Percentiles rank a stretch among this genome's conserved stretches.
Conservation (phyloP, 2,113 vertebrate genomes). For the Ceratotherium simum region DNA sequence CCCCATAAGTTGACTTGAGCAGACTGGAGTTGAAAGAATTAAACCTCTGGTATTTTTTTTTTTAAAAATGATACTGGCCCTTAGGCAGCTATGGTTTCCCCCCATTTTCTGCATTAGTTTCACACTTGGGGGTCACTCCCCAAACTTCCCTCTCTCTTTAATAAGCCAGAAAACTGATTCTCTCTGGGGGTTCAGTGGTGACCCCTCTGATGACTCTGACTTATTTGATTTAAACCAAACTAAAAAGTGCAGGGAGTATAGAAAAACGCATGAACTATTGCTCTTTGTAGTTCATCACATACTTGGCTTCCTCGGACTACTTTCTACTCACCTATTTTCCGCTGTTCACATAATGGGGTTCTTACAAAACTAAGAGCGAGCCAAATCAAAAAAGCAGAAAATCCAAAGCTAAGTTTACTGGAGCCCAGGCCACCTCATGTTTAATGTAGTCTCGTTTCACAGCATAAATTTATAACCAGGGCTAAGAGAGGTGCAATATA, state of each 20-base stretch:
- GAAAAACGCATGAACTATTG: background rate
- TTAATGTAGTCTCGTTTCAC: conserved; percentile 28
- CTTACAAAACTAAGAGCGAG: conserved; percentile 22
- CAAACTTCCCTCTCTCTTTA: background rate
- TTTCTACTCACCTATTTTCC: background rate
- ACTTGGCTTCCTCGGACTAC: background rate
- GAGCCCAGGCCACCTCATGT: background rate
- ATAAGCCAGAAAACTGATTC: background rate
- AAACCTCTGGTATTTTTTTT: background rate
- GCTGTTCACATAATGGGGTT: background rate
- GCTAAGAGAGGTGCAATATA: background rate
- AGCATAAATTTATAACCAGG: conserved; percentile 32
- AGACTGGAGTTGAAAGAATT: background rate
- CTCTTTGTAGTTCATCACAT: background rate
- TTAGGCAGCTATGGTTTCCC: background rate
- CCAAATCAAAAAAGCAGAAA: conserved; percentile 31
- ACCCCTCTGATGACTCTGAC: background rate
- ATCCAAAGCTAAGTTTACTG: conserved; percentile 18
- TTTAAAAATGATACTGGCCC: background rate
- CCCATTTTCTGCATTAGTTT: background rate
- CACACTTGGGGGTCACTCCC: background rate
- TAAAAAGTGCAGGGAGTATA: background rate
- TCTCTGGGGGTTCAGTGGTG: background rate
- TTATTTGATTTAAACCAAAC: background rate
- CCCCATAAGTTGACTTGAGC: background rate